A percentile compares a stretch with the other conserved stretches of the same genome.
phyloP scores from a whole-genome alignment of 2,888 invertebrate genomes.

The Rutpela maculata region DNA sequence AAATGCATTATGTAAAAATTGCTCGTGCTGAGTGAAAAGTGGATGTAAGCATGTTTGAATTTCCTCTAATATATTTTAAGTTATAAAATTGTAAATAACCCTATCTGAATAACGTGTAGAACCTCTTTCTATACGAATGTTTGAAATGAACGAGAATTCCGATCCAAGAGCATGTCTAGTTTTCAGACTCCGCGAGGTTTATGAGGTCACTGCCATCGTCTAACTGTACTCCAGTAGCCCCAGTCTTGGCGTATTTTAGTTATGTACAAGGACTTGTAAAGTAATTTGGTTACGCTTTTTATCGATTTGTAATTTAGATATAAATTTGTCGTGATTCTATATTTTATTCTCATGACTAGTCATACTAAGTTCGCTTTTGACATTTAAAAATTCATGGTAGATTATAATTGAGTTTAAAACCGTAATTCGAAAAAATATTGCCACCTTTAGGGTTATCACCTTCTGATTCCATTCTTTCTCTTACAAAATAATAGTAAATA shows the following conservation, averaged over 20 bases:
- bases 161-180: constrained; percentile 36
- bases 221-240: constrained; percentile 38
- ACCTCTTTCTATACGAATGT: constrained; percentile 24
- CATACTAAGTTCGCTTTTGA: too few species aligned
- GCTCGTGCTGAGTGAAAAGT: not conserved
- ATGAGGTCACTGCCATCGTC: constrained; percentile 42
- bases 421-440: too few species aligned
- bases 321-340: not conserved
- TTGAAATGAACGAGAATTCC: constrained; percentile 37
- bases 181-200: constrained; percentile 40
- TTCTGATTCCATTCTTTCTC: too few species aligned
- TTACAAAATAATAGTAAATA: too few species aligned
- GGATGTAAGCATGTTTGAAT: not conserved
- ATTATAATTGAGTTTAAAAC: too few species aligned
- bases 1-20: not conserved
- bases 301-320: not conserved
- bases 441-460: too few species aligned
- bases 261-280: constrained; percentile 12
- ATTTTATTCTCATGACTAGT: not conserved
- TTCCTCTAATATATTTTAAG: not conserved
- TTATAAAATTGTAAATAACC: constrained; percentile 17
- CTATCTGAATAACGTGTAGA: constrained; percentile 9
- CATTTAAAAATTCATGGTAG: not conserved
- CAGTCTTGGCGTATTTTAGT: constrained; percentile 35
- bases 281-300: not conserved